Conservation (phyloP, 1,140 invertebrate genomes). For the Zaprionus davidi region DNA sequence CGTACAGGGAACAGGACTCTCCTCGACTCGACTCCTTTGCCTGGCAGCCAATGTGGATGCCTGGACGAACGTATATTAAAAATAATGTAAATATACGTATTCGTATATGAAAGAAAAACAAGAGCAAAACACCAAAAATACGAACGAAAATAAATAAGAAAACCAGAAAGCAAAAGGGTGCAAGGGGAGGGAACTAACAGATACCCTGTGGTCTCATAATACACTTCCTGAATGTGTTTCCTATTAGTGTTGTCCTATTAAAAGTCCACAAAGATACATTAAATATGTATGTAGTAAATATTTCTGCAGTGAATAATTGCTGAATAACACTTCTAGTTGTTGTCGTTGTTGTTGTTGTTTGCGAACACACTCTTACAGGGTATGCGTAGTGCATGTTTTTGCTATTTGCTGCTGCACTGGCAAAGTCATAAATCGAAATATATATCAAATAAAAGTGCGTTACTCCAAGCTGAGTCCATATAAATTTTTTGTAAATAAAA, state of each 20-base stretch:
- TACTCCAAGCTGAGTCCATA: neutral
- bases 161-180: neutral
- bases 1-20: constrained; percentile 14
- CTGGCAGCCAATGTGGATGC: constrained; percentile 4
- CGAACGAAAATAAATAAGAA: constrained; percentile 12
- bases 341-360: neutral
- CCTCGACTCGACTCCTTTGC: constrained; percentile 25
- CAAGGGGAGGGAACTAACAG: neutral
- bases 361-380: neutral
- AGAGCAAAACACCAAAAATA: constrained; percentile 23
- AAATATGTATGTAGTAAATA: neutral
- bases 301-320: neutral
- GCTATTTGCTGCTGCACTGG: neutral
- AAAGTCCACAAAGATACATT: neutral
- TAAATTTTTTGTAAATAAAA: neutral
- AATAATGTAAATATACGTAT: constrained; percentile 48
- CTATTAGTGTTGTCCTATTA: neutral
- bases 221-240: neutral
- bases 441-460: constrained; percentile 5
- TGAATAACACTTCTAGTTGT: neutral
- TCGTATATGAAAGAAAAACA: constrained; percentile 42
- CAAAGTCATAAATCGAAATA: constrained; percentile 9
- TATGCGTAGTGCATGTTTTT: neutral
- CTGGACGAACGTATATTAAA: constrained; percentile 38
- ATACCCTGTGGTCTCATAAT: constrained; percentile 11